Evolutionary conservation across 2,797 vertebrate genomes (phyloP).

Genomic region (Podargus strigoides): DNA sequence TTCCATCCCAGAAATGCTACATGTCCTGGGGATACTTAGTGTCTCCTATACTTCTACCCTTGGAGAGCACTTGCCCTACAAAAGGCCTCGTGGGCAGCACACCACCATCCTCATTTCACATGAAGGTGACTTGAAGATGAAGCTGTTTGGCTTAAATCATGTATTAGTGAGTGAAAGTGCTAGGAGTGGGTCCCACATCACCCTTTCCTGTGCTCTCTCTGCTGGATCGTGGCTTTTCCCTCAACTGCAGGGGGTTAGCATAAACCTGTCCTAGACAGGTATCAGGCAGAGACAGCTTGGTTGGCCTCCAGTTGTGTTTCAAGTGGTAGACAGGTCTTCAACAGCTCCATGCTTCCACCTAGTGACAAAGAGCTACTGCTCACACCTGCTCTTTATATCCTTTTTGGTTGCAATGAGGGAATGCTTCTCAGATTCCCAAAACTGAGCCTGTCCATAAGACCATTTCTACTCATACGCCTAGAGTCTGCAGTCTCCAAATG

Average conservation of each 20-base stretch:
- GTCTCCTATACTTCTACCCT: not conserved
- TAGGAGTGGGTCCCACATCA: not conserved
- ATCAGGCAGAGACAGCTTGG: too few relatives aligned
- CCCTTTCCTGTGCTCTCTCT: not conserved
- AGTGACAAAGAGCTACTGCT: not conserved
- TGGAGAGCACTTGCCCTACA: not conserved
- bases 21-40: accelerated
- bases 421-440: not conserved
- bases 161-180: accelerated
- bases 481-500: not conserved
- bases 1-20: not conserved
- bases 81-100: accelerated
- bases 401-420: not conserved
- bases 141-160: not conserved
- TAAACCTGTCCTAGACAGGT: accelerated
- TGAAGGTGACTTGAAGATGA: not conserved
- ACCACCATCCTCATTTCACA: accelerated
- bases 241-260: not conserved
- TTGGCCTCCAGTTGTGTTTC: not conserved
- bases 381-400: not conserved
- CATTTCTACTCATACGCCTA: not conserved
- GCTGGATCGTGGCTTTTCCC: not conserved
- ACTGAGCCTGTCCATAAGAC: accelerated
- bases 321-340: not conserved
- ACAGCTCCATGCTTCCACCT: constrained; percentile 38